Evolutionary conservation across 2,113 vertebrate species (phyloP), one percentile per base, ranked within the genome.

Genomic region (Podarcis raffonei): DNA sequence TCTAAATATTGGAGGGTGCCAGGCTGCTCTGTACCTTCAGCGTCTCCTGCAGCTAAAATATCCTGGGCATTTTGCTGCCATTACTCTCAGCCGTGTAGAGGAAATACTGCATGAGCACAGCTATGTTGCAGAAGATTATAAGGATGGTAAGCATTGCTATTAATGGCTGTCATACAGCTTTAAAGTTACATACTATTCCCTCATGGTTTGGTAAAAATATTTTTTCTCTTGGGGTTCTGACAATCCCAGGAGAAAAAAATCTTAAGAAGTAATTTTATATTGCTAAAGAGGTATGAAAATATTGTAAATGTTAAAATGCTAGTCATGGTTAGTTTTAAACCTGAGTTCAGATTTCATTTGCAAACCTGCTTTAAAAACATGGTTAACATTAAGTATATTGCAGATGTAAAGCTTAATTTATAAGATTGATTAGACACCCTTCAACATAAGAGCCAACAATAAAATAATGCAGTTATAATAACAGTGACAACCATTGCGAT

Each of bases 31-130:
- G 0, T 99, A 99, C 94, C 97, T 99, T 35, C 99, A 99, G 94
- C 98, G 98, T 1, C 98, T 99, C 53, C 97, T 99, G 25, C 99
- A 99, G 95, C 97, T 99, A 4, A 99, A 99, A 88, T 99, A 99
- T 76, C 99, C 99, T 0, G 99, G 98, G 15, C 98, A 99, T 71
- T 96, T 99, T 2, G 96, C 98, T 0, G 98, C 98, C 74, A 97
- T 99, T 91, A 99, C 99, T 0, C 98, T 99, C 27, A 99, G 98
- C 93, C 98, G 99, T 42, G 98, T 98, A 98, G 99, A 99, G 94
- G 98, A 99, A 90, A 98, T 99, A 80, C 96, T 99, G 84, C 98
- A 99, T 1, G 97, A 98, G 68, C 98, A 99, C 91, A 98, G 98
- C 95, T 99, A 99, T 91, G 83, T 98, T 0, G 98, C 98, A 0